A percentile compares a stretch with the other conserved stretches of the same genome.
Conservation (phyloP, 2,888 invertebrate species). For the Allygus modestus region DNA sequence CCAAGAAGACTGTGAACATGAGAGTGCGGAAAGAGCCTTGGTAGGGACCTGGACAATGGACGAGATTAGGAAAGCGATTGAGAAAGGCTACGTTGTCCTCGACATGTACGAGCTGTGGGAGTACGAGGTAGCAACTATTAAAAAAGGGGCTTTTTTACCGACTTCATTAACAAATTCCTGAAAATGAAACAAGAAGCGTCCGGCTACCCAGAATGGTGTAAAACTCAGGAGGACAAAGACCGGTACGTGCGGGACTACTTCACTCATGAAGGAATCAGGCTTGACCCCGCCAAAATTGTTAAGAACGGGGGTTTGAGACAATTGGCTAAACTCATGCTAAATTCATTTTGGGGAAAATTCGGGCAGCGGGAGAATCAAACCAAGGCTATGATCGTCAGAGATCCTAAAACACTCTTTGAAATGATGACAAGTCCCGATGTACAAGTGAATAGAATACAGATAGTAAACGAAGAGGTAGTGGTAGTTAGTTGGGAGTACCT, state of each 20-base stretch:
- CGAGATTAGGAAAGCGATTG: constrained; percentile 8
- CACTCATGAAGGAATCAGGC: neutral
- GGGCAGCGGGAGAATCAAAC: constrained; percentile 66
- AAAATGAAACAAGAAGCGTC: constrained; percentile 37
- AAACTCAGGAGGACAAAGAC: constrained; percentile 6
- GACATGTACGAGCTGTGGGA: constrained; percentile 72
- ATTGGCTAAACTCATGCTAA: constrained; percentile 69
- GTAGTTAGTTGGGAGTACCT: too few relatives aligned
- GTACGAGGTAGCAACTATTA: constrained; percentile 60
- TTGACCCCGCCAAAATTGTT: neutral
- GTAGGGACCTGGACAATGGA: constrained; percentile 71
- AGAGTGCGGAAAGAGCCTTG: constrained; percentile 68
- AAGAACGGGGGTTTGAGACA: constrained; percentile 62
- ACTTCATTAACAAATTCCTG: constrained; percentile 11
- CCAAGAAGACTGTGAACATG: neutral
- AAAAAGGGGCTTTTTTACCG: neutral
- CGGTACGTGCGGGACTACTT: constrained; percentile 2
- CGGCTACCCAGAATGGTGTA: constrained; percentile 15
- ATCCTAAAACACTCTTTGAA: neutral
- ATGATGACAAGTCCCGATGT: too few relatives aligned
- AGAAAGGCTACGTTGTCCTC: constrained; percentile 69
- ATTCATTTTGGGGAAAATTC: constrained; percentile 70
- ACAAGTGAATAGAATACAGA: too few relatives aligned
- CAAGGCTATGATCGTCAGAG: constrained; percentile 68
- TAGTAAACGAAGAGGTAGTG: too few relatives aligned